These are phyloP conservation scores for Pempheris klunzingeri DNA, from an alignment of 2,797 vertebrate genomes.

Conservation along the genomic window DNA sequence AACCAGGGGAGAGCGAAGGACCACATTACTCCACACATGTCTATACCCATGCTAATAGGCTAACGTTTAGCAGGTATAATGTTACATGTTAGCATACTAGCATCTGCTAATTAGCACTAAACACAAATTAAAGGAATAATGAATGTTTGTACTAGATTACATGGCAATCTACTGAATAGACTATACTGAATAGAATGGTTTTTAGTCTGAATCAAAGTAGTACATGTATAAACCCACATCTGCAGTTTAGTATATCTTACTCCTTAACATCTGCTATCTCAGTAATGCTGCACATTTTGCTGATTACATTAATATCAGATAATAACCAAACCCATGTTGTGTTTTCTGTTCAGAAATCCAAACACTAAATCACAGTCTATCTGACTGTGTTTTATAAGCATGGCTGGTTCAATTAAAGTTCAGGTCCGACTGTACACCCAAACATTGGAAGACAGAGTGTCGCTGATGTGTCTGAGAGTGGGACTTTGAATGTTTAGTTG, in stretches of 20 bases:
- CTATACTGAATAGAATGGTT: too few relatives aligned
- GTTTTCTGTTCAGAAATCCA: constrained; percentile 10
- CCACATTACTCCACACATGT: too few relatives aligned
- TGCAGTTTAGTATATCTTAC: constrained; percentile 15
- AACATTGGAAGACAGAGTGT: constrained; percentile 45
- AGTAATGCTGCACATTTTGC: constrained; percentile 12
- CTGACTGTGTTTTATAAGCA: too few relatives aligned
- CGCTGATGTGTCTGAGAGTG: constrained; percentile 64
- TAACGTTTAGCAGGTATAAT: not conserved
- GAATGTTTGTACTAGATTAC: not conserved
- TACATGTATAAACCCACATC: not conserved
- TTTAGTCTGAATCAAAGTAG: too few relatives aligned
- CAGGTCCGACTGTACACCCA: constrained; percentile 8
- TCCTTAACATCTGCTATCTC: constrained; percentile 8
- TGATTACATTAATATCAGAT: constrained; percentile 23
- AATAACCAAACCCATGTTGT: constrained; percentile 18
- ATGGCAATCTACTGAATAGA: not conserved
- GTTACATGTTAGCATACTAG: too few relatives aligned
- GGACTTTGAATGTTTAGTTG: constrained; percentile 58
- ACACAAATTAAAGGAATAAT: too few relatives aligned
- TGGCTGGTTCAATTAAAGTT: constrained; percentile 21
- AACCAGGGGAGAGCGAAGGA: too few relatives aligned
- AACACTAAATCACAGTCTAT: too few relatives aligned
- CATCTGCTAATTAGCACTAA: too few relatives aligned
- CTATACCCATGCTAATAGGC: not conserved